Evolutionary conservation across 2,888 invertebrate genomes (phyloP), one percentile per base, ranked within the genome.

Genomic region (Trichopria drosophilae): DNA sequence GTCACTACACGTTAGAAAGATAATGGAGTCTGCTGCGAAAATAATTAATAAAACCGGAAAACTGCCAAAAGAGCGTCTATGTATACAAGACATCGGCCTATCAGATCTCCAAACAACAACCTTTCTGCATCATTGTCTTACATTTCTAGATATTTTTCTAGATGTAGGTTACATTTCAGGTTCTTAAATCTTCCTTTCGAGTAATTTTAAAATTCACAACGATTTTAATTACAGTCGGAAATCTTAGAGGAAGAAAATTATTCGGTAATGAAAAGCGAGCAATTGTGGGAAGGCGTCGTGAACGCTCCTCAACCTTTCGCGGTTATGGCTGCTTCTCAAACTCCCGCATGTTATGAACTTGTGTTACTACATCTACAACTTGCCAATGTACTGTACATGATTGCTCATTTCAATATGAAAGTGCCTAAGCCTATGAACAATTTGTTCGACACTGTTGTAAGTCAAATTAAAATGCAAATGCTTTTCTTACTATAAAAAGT

Each of bases 1-100:
- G 95, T 87, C 88, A 42, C 88, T 91, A 43, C 90, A 93, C 66
- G 77, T 95, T n/a, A 87, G 86, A 67, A 87, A 88, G 64, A 81
- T 84, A 13, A 84, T 93, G 65, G 89, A 92, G 77, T 80, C 84
- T 2, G 80, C 85, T 16, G 86, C 87, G 53, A 85, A 87, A 61
- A 78, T 93, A 15, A 83, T 86, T 58, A 90, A 88, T 66, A 93
- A 87, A 77, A 83, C 86, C 3, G 90, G 93, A 1, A 89, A 90
- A 72, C 76, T 90, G 41, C 93, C 93, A 0, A 92, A 90, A 73
- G 93, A 93, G 64, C 82, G 88, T 57, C 78, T 93, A 41, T 92
- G 91, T 61, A 78, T 82, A 49, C 90, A 90, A 77, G 88, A 88
- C 58, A 80, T 88, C 18, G 87, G 87, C 9, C 79, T 90, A 55